Conservation (phyloP, 2,113 vertebrate species). For the Bombycilla garrulus region DNA sequence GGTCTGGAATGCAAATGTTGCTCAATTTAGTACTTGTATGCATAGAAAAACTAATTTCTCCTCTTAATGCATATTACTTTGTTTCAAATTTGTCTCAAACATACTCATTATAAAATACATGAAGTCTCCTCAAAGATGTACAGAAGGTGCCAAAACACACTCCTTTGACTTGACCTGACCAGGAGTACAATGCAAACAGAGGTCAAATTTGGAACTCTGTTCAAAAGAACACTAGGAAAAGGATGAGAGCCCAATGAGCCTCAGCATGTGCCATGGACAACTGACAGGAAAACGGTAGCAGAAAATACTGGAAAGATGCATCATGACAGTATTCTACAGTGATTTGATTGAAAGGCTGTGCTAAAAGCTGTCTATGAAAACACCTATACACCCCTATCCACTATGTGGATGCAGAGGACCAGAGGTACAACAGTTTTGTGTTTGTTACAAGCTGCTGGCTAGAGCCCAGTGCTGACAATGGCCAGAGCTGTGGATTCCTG, state of each 20-base stretch:
- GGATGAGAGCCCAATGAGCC: not conserved
- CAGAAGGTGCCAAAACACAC: not conserved
- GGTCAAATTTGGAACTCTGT: not conserved
- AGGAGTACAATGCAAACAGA: accelerated
- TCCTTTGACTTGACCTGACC: not conserved
- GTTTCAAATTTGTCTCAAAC: not conserved
- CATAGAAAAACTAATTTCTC: not conserved
- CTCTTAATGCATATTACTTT: not conserved
- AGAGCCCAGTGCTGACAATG: not conserved
- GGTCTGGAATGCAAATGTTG: accelerated
- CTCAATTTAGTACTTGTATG: not conserved
- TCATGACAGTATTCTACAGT: accelerated
- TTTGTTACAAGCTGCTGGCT: not conserved
- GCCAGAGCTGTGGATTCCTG: not conserved
- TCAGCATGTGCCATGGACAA: not conserved
- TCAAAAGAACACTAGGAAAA: not conserved
- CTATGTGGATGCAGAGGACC: accelerated
- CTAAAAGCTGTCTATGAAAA: not conserved
- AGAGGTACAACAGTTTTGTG: not conserved
- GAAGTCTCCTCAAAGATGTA: not conserved
- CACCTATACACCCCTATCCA: accelerated
- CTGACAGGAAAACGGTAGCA: not conserved
- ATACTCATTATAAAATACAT: not conserved
- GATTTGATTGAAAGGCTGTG: not conserved
- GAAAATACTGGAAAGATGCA: not conserved